Evolutionary conservation across 2,113 vertebrate species (phyloP).

Genomic region (Nesoenas mayeri): DNA sequence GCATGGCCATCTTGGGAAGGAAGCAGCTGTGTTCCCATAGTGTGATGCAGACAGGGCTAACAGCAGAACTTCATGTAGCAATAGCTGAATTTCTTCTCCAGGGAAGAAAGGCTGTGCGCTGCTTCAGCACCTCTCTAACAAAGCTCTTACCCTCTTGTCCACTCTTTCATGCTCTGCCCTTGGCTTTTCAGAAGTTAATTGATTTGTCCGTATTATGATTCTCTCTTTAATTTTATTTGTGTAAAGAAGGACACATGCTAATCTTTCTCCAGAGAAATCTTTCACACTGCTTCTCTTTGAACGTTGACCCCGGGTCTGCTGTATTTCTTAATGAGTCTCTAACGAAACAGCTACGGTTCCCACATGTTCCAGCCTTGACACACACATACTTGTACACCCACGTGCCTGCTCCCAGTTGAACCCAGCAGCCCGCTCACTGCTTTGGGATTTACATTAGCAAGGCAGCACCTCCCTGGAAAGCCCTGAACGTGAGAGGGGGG

Average conservation of each 20-base stretch:
- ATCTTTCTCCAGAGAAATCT: constrained; percentile 47
- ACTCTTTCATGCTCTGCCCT: neutral
- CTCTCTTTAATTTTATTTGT: constrained; percentile 54
- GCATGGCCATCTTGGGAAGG: neutral
- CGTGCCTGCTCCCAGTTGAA: neutral
- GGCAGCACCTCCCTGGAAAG: neutral
- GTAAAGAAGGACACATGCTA: neutral
- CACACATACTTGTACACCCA: neutral
- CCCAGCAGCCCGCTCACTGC: neutral
- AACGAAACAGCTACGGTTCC: neutral
- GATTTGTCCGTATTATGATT: constrained; percentile 37
- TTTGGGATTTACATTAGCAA: neutral
- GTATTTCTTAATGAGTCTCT: constrained; percentile 16
- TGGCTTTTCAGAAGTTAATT: constrained; percentile 58
- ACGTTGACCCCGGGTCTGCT: neutral
- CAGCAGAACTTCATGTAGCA: neutral
- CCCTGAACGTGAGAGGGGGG: accelerated
- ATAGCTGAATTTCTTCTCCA: neutral
- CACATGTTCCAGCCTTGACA: constrained; percentile 35
- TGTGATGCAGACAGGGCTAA: accelerated
- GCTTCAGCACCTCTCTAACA: neutral
- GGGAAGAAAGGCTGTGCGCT: neutral
- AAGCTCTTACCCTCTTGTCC: neutral
- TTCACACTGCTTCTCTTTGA: constrained; percentile 32
- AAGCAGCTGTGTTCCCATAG: neutral